A percentile compares a stretch with the other conserved stretches of the same genome.
Conservation (phyloP, 2,113 vertebrate genomes). For the Rana temporaria region DNA sequence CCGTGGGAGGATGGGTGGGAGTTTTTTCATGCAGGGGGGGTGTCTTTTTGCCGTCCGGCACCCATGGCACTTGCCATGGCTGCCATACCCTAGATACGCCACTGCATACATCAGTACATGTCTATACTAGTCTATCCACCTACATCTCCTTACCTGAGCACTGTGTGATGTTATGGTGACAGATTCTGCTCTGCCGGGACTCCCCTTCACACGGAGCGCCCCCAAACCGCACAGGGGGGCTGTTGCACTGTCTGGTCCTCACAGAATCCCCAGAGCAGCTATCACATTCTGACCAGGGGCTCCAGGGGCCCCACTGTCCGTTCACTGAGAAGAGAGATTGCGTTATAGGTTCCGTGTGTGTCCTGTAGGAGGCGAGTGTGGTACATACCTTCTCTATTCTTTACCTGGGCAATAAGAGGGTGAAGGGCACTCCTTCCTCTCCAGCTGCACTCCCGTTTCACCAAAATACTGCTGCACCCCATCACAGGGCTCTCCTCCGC, state of each 20-base stretch:
- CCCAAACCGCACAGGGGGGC: conserved; percentile 78
- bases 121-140: no score
- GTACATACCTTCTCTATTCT: background rate
- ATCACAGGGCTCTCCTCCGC: conserved; percentile 69
- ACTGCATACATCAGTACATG: no score
- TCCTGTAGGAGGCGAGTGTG: background rate
- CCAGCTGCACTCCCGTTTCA: conserved; percentile 72
- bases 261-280: conserved; percentile 73
- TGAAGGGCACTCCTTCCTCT: conserved; percentile 76
- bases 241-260: conserved; percentile 74
- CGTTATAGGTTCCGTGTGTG: background rate
- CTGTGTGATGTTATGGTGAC: conserved; percentile 72
- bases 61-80: no score
- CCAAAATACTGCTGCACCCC: conserved; percentile 72
- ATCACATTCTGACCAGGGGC: conserved; percentile 78
- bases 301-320: conserved; percentile 82
- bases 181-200: conserved; percentile 73
- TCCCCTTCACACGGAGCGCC: conserved; percentile 79
- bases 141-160: conserved; percentile 75
- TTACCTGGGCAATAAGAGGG: conserved; percentile 80
- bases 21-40: no score
- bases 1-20: no score
- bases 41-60: no score
- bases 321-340: conserved; percentile 70
- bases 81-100: no score